Percentiles rank a stretch among this genome's conserved stretches.
These are phyloP conservation scores for Aix galericulata DNA, from an alignment of 2,113 vertebrate genomes.

Conservation along the genomic window DNA sequence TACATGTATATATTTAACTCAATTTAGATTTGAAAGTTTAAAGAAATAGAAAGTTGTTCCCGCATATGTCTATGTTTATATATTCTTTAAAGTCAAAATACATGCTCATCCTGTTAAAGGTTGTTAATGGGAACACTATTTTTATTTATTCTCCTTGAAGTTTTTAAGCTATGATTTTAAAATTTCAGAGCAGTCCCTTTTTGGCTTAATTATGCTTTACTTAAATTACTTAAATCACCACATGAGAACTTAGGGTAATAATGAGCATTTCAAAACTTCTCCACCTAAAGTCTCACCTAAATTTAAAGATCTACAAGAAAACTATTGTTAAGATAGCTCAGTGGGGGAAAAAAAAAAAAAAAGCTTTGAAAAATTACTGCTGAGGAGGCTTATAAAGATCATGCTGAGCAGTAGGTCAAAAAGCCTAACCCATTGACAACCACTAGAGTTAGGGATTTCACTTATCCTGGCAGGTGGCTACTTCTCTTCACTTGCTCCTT, in stretches of 20 bases:
- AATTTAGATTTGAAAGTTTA: background rate
- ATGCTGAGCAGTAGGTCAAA: constrained; percentile 32
- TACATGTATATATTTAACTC: background rate
- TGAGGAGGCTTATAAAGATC: constrained; percentile 12
- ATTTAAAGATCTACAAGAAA: background rate
- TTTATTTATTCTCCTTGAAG: background rate
- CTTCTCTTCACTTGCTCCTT: background rate
- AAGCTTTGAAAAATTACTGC: background rate
- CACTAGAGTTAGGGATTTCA: background rate
- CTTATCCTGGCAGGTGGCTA: background rate
- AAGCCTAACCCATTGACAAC: background rate
- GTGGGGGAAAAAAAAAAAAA: background rate
- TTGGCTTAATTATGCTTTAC: background rate
- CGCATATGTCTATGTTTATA: background rate
- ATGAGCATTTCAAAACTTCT: background rate
- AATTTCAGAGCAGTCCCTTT: background rate
- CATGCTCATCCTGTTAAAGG: background rate
- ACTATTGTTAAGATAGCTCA: background rate
- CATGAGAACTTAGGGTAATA: background rate
- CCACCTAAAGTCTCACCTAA: background rate
- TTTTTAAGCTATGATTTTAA: background rate
- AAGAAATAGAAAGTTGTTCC: background rate
- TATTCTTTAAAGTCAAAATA: background rate
- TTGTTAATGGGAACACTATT: background rate
- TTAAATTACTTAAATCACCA: background rate